Evolutionary conservation across 2,113 vertebrate genomes (phyloP), one percentile per base, ranked within the genome.

Genomic region (Eurypyga helias): DNA sequence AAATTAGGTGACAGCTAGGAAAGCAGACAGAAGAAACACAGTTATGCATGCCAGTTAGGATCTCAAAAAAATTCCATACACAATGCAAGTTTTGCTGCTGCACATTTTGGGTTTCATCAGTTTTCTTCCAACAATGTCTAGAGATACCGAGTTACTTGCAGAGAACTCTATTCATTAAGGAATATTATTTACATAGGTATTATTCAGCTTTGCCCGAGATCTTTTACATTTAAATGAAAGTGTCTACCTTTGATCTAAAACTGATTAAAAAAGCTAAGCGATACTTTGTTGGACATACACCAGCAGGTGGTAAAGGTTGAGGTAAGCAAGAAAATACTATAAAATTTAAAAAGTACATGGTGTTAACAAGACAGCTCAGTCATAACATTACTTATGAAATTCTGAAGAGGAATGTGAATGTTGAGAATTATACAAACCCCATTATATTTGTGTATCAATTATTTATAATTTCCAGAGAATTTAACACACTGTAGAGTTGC

Each of bases 181-280:
- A 93, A n/a, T 34, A 83, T 62, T 91, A 69, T 89, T 86, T 91
- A 89, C 83, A 78, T 70, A 61, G 52, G 65, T 82, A 89, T 96
- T 87, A 76, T 84, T 90, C 62, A 78, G 51, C 43, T 93, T 87
- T 90, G 43, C 33, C 33, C 45, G 48, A 70, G 62, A 82, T 88
- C 29, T 87, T 84, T 92, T 90, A 88, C 60, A 82, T 92, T 87
- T 87, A 72, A 65, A 62, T 87, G 17, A 18, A 93, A 81, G 36
- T 23, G 69, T 29, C 12, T 31, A 82, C 60, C 79, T 93, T 87
- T 93, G 79, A 90, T 88, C 75, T 88, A 79, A 61, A 87, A 66
- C 19, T 14, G 33, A 83, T 83, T 83, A 29, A 83, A 67, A 96
- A 95, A 85, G 28, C 57, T 54, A 83, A 83, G 33, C 34, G 20